Percentiles rank a stretch among this genome's conserved stretches.
Evolutionary conservation across 2,113 vertebrate species (phyloP).

Genomic region (Stigmatopora nigra): DNA sequence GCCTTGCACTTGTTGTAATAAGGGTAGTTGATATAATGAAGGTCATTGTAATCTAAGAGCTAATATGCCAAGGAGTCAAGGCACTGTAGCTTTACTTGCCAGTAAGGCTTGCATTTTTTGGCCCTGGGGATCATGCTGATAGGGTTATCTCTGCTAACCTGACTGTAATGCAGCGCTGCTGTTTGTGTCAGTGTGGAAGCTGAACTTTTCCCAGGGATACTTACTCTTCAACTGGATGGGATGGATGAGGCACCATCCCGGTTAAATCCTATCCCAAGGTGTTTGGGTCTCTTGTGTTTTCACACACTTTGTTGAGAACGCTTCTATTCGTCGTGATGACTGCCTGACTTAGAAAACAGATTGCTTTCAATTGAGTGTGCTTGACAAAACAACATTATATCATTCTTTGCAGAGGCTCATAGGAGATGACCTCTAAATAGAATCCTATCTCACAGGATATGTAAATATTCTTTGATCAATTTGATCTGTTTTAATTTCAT

Average conservation of each 20-base stretch:
- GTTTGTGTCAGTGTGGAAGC: conserved; percentile 61
- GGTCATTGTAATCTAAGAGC: conserved; percentile 75
- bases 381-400: conserved; percentile 60
- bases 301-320: conserved; percentile 38
- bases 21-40: conserved; percentile 76
- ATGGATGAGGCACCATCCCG: conserved; percentile 56
- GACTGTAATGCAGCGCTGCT: conserved; percentile 69
- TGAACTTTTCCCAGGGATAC: conserved; percentile 69
- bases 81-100: conserved; percentile 68
- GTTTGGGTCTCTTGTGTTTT: conserved; percentile 50
- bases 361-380: conserved; percentile 52
- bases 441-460: conserved; percentile 69
- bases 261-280: conserved; percentile 73
- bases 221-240: conserved; percentile 54
- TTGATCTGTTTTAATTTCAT: conserved; percentile 42
- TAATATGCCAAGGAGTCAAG: conserved; percentile 73
- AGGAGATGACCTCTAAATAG: conserved; percentile 70
- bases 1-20: conserved; percentile 68
- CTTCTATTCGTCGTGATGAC: conserved; percentile 29
- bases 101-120: conserved; percentile 59
- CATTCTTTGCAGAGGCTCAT: conserved; percentile 44
- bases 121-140: conserved; percentile 68
- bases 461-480: conserved; percentile 67
- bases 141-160: conserved; percentile 76
- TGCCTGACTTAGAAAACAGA: conserved; percentile 45